Evolutionary conservation across 2,888 invertebrate genomes (phyloP).

Genomic region (Temnothorax ravouxi): DNA sequence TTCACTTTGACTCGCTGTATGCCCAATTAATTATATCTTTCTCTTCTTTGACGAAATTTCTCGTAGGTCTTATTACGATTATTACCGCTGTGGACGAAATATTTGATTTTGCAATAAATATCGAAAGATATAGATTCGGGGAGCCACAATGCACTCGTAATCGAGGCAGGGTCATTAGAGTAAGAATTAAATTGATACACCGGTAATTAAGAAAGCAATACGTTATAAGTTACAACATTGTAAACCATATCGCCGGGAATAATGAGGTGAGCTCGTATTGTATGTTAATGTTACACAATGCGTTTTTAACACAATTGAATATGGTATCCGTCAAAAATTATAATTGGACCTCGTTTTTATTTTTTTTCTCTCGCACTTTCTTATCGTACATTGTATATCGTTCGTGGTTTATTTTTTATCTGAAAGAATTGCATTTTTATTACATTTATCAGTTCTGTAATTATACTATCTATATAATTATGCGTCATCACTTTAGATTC

Average conservation of each 20-base stretch:
- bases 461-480: neutral
- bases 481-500: neutral
- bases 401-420: neutral
- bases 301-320: neutral
- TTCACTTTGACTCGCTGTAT: neutral
- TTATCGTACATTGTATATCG: neutral
- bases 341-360: neutral
- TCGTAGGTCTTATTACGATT: neutral
- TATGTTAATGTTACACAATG: neutral
- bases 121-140: neutral
- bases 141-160: neutral
- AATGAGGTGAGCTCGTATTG: neutral
- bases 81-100: neutral
- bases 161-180: neutral
- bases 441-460: neutral
- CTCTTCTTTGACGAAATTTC: neutral
- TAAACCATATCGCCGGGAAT: neutral
- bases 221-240: neutral
- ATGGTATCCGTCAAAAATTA: neutral
- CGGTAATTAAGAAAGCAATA: neutral
- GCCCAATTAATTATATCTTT: neutral
- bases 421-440: neutral
- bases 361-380: neutral
- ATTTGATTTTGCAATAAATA: neutral
- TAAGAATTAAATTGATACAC: conserved; percentile 6